Base-by-base conservation (phyloP, 1,140 invertebrate genomes). In the Laupala kohalensis region DNA sequence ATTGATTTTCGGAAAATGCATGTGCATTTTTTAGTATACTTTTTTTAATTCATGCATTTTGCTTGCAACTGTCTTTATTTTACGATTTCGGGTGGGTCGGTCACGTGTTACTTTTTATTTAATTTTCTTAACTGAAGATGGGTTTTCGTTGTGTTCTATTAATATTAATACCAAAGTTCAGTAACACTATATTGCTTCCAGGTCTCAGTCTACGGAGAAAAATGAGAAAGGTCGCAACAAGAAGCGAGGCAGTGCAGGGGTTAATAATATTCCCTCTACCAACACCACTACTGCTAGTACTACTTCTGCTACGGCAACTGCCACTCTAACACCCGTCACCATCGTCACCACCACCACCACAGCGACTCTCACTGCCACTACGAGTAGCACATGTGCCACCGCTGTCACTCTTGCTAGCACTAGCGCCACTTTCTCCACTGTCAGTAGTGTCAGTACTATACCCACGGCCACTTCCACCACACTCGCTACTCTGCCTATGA, bases 121-220 rank as follows among this genome's bases (percentile, higher is more conserved):
- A n/a, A n/a, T n/a, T n/a, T n/a, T n/a, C n/a, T n/a, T n/a, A n/a
- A n/a, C n/a, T n/a, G n/a, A n/a, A n/a, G n/a, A n/a, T n/a, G n/a
- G n/a, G n/a, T n/a, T n/a, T n/a, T n/a, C n/a, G n/a, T n/a, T n/a
- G n/a, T n/a, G n/a, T n/a, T n/a, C n/a, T n/a, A n/a, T n/a, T n/a
- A n/a, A n/a, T n/a, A n/a, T n/a, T n/a, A n/a, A n/a, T n/a, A n/a
- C n/a, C n/a, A 30, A 19, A 15, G 12, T 28, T 37, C 9, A 63
- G 53, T 53, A 53, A 53, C 37, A 53, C 9, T 53, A n/a, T 27
- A 27, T 27, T 72, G 12, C 64, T 78, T 76, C n/a, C 70, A 83
- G 82, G 69, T 81, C 81, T 29, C 81, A 83, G 67, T 82, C 82
- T 0, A 74, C 78, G 15, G 82, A 83, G 24, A 83, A 83, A 30